These are phyloP conservation scores for Paraplagusia blochii DNA, from an alignment of 2,113 vertebrate genomes.

Conservation along the genomic window DNA sequence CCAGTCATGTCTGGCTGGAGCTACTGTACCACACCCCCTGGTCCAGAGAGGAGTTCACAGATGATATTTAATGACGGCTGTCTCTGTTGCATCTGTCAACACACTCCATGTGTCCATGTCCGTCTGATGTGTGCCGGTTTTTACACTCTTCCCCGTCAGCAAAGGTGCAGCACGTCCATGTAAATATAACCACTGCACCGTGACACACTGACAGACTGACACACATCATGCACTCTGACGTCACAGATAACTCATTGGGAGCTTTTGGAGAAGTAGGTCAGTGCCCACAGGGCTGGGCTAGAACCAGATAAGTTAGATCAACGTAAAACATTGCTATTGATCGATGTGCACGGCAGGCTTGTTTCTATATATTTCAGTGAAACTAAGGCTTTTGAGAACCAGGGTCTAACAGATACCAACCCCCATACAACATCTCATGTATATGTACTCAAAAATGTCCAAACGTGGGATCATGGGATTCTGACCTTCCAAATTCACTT, in stretches of 20 bases:
- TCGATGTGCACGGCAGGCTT: accelerated
- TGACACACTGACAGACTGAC: slow-evolving; percentile 53
- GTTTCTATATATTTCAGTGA: too few relatives aligned
- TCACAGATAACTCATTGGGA: slow-evolving; percentile 51
- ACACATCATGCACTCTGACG: slow-evolving; percentile 1
- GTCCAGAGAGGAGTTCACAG: background rate
- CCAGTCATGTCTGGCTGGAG: slow-evolving; percentile 18
- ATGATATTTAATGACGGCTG: slow-evolving; percentile 1
- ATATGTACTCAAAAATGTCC: too few relatives aligned
- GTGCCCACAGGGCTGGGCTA: slow-evolving; percentile 6
- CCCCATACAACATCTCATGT: too few relatives aligned
- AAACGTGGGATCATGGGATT: too few relatives aligned
- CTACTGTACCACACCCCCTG: slow-evolving; percentile 17
- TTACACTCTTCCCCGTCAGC: background rate
- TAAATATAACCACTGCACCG: slow-evolving; percentile 21
- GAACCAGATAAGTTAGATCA: slow-evolving; percentile 17
- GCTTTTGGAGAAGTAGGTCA: slow-evolving; percentile 57
- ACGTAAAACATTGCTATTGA: slow-evolving; percentile 2
- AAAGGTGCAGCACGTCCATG: slow-evolving; percentile 18
- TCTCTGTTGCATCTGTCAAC: slow-evolving; percentile 29
- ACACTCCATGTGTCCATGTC: background rate
- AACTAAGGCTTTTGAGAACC: too few relatives aligned
- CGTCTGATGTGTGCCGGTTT: slow-evolving; percentile 29
- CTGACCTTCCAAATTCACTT: too few relatives aligned
- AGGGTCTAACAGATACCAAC: too few relatives aligned